These are phyloP conservation scores for Hirtodrosophila alboralis DNA, from an alignment of 2,888 invertebrate genomes.

Conservation along the genomic window DNA sequence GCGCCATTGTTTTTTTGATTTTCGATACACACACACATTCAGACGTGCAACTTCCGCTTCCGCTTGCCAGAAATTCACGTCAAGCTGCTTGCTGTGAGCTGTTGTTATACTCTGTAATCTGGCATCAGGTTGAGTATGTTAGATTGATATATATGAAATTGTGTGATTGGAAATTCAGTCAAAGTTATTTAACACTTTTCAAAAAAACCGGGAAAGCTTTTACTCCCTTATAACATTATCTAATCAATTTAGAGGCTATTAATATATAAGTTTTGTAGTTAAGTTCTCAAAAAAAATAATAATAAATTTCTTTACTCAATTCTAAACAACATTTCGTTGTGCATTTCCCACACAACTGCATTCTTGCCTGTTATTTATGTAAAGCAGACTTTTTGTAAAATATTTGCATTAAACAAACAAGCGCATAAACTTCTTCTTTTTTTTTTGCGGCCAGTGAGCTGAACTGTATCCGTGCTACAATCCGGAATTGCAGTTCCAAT, in stretches of 20 bases:
- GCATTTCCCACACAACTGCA: background rate
- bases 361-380: slow-evolving; percentile 38
- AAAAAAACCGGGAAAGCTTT: too few relatives aligned
- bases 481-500: slow-evolving; percentile 26
- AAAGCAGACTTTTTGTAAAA: slow-evolving; percentile 23
- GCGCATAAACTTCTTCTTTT: slow-evolving; percentile 32
- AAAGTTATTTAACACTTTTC: too few relatives aligned
- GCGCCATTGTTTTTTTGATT: slow-evolving; percentile 34
- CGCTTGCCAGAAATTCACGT: slow-evolving; percentile 32
- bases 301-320: too few relatives aligned
- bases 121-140: too few relatives aligned
- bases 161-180: too few relatives aligned
- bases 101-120: slow-evolving; percentile 13
- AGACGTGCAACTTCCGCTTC: slow-evolving; percentile 37
- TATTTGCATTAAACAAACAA: slow-evolving; percentile 42
- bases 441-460: slow-evolving; percentile 38
- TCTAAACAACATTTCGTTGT: slow-evolving; percentile 9
- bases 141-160: too few relatives aligned
- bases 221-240: too few relatives aligned
- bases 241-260: too few relatives aligned
- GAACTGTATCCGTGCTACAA: slow-evolving; percentile 31
- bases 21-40: slow-evolving; percentile 9
- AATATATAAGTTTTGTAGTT: too few relatives aligned
- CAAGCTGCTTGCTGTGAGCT: slow-evolving; percentile 17
- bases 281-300: too few relatives aligned